Evolutionary conservation across 2,113 vertebrate species (phyloP), one percentile per base, ranked within the genome.

Genomic region (Melozone crissalis): DNA sequence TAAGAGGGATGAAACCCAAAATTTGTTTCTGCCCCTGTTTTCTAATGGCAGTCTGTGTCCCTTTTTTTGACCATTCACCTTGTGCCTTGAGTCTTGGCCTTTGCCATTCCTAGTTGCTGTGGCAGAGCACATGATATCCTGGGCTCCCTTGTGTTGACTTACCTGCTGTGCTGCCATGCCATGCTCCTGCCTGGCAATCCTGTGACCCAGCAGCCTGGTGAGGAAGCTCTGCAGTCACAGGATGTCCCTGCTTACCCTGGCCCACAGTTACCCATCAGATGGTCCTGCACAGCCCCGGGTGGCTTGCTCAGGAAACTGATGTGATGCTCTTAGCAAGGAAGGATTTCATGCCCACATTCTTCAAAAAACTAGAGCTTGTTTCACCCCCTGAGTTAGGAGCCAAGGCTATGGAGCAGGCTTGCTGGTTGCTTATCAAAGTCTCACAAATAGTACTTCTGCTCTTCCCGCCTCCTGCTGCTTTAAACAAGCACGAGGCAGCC

Each of bases 231-330:
- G 43, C 23, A 71, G 10, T 30, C 11, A 30, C 14, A 74, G 15
- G 4, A 31, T 61, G 4, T 7, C 10, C 28, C 22, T 59, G 16
- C 17, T 82, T 81, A 58, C 24, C 10, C 18, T 85, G 59, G 21
- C 8, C n/a, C n/a, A 63, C 44, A 44, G 19, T 20, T 33, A 73
- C 9, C 5, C 23, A 54, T 23, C 11, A 24, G 33, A 26, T 83
- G 39, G 63, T 59, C 37, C 31, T 5, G 2, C 22, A 35, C 4
- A 16, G 52, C n/a, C 2, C 0, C 0, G 9, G 8, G 14, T 52
- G 43, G 24, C 44, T 37, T 59, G 31, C 28, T 63, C 33, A 63
- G 44, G n/a, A 63, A 73, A 39, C 3, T 58, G 23, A 54, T 39
- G 18, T 0, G 2, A 44, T 76, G 31, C 8, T 73, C 27, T 68